Conservation (phyloP, 1,140 invertebrate genomes). For the Lysiphlebus fabarum region DNA sequence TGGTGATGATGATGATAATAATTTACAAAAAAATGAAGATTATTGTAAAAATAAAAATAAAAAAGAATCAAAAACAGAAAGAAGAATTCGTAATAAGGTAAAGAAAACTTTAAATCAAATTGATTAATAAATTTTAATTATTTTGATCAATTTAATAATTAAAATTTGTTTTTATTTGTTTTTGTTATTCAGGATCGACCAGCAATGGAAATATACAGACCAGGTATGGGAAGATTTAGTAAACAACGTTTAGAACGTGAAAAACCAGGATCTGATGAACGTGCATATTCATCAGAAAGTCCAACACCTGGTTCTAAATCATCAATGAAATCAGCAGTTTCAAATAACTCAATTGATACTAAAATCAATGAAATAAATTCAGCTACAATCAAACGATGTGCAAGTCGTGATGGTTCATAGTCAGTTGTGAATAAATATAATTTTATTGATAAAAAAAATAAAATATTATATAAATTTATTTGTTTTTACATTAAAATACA, state of each 20-base stretch:
- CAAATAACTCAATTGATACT: constrained; percentile 31
- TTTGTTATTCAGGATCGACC: constrained; percentile 61
- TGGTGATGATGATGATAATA: constrained; percentile 58
- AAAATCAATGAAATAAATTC: constrained; percentile 43
- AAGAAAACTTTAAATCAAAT: no score
- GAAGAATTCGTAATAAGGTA: constrained; percentile 68
- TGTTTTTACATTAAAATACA: no score
- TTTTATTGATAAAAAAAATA: no score
- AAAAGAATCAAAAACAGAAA: constrained; percentile 60
- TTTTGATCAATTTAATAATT: no score
- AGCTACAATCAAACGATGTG: constrained; percentile 53
- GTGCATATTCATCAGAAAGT: constrained; percentile 47
- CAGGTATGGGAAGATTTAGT: constrained; percentile 71
- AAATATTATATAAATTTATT: no score
- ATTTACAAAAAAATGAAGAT: constrained; percentile 56
- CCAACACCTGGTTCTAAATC: constrained; percentile 40
- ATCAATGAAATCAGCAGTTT: constrained; percentile 32
- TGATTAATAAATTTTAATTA: no score
- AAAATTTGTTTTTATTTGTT: constrained; percentile 16
- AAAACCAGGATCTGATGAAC: constrained; percentile 52
- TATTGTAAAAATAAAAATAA: constrained; percentile 54
- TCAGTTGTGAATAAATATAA: neutral
- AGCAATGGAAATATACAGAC: constrained; percentile 69
- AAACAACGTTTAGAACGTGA: constrained; percentile 65
- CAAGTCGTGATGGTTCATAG: constrained; percentile 46